These are phyloP conservation scores for Mactromeris polynyma DNA, from an alignment of 2,888 invertebrate genomes.

Conservation along the genomic window DNA sequence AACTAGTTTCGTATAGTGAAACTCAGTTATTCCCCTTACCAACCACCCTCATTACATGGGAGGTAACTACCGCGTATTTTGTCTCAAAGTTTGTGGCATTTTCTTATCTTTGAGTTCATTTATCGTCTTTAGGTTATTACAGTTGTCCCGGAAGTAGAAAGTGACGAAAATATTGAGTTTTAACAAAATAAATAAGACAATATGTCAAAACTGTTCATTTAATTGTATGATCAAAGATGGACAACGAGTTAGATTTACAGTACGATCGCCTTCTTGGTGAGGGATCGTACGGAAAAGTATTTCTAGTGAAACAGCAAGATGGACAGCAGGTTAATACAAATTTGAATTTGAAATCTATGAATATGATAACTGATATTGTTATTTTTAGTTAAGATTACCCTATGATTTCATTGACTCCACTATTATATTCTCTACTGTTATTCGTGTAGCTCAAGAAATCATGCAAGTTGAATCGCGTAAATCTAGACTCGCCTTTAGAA, in stretches of 20 bases:
- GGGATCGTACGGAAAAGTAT: constrained; percentile 69
- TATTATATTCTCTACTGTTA: too few relatives aligned
- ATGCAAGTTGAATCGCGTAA: too few relatives aligned
- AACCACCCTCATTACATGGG: too few relatives aligned
- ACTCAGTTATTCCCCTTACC: too few relatives aligned
- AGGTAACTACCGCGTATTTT: too few relatives aligned
- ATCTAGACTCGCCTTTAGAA: too few relatives aligned
- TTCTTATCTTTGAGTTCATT: constrained; percentile 6
- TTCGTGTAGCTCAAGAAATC: too few relatives aligned
- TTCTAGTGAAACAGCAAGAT: constrained; percentile 65
- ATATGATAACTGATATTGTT: too few relatives aligned
- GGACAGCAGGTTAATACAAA: constrained; percentile 58
- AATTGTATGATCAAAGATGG: constrained; percentile 37
- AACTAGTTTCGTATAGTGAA: too few relatives aligned
- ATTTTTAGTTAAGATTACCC: too few relatives aligned
- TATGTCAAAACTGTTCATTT: not conserved
- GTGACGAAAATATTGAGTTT: not conserved
- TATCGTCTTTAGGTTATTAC: not conserved
- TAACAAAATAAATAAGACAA: not conserved
- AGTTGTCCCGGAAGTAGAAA: not conserved
- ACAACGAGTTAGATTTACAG: constrained; percentile 55
- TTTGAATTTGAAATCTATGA: not conserved
- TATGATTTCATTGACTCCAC: too few relatives aligned
- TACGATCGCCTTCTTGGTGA: constrained; percentile 67
- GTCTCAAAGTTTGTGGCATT: not conserved